Percentiles rank a stretch among this genome's conserved stretches.
phyloP scores from a whole-genome alignment of 2,888 invertebrate species.

The Pachymerium ferrugineum region DNA sequence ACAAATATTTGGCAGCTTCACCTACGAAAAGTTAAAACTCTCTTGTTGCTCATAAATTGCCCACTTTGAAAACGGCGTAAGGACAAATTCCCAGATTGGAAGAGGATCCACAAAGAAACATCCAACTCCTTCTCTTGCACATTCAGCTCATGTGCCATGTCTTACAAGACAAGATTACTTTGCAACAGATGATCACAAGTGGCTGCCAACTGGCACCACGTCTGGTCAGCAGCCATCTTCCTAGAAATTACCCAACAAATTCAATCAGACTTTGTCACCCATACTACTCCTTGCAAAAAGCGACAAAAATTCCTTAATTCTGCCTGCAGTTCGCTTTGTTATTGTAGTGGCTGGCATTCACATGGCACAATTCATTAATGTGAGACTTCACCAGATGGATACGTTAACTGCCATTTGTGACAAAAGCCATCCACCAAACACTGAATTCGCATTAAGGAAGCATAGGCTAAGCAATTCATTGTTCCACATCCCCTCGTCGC shows the following conservation, averaged over 20 bases:
- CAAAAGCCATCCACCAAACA: background rate
- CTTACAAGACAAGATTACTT: background rate
- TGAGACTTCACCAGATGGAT: conserved; percentile 17
- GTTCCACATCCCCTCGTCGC: background rate
- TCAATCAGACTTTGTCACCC: conserved; percentile 8
- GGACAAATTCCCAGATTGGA: background rate
- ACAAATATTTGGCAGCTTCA: background rate
- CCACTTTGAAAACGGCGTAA: background rate
- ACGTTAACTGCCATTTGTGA: conserved; percentile 1
- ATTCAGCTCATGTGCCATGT: background rate
- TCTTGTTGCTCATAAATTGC: background rate
- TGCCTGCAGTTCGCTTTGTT: background rate
- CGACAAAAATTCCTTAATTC: background rate
- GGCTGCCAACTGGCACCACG: conserved; percentile 6
- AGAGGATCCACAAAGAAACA: background rate
- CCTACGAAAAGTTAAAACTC: background rate
- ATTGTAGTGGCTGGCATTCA: background rate
- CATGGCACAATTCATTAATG: conserved; percentile 29
- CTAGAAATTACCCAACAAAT: conserved; percentile 23
- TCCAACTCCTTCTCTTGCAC: background rate
- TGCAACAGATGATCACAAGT: conserved; percentile 5
- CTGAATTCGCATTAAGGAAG: conserved; percentile 7
- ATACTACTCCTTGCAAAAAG: background rate
- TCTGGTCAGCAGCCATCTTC: conserved; percentile 25
- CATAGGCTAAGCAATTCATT: background rate